Base-by-base conservation (phyloP, 2,797 vertebrate genomes). In the Muscicapa comitata region DNA sequence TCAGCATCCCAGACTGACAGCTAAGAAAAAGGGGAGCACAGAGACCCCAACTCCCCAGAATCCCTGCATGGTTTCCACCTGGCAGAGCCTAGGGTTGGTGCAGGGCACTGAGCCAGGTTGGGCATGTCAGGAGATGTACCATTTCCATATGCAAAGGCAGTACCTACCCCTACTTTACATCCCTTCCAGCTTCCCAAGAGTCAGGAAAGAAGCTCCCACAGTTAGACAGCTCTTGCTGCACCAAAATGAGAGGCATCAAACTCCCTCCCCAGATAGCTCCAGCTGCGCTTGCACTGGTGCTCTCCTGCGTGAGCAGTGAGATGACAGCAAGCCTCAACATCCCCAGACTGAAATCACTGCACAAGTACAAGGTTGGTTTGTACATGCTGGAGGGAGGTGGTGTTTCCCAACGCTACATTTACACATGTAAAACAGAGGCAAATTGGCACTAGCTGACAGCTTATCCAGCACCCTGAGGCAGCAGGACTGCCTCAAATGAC, bases 151-250 rank as follows among this genome's bases (percentile, higher is more conserved):
- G 47, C 17, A 51, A 95, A 96, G 58, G 51, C 47, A 83, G 67
- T 31, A 90, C 40, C 92, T 86, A 90, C 47, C 72, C 85, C 94
- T 95, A 54, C 57, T 95, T 92, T 91, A 92, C 86, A 94, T 93
- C 79, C 55, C 31, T 85, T 48, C 31, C 65, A 89, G 57, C 62
- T 81, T 94, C 93, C 61, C 80, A 88, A 37, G 66, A 92, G 53
- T 20, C 65, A 77, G 37, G 50, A 54, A 51, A 88, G 67, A 48
- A 72, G 62, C 51, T 93, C 76, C 70, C 85, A 75, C 67, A 81
- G 62, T 33, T 48, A 66, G n/a, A 33, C 42, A 82, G 59, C 48
- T 77, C 80, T 76, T 54, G 40, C 62, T 48, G 50, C 33, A 38
- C 25, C 43, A 65, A 61, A 88, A 37, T 3, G 6, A 66, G 7